phyloP scores from a whole-genome alignment of 2,888 invertebrate genomes.

The Dryococelus australis region DNA sequence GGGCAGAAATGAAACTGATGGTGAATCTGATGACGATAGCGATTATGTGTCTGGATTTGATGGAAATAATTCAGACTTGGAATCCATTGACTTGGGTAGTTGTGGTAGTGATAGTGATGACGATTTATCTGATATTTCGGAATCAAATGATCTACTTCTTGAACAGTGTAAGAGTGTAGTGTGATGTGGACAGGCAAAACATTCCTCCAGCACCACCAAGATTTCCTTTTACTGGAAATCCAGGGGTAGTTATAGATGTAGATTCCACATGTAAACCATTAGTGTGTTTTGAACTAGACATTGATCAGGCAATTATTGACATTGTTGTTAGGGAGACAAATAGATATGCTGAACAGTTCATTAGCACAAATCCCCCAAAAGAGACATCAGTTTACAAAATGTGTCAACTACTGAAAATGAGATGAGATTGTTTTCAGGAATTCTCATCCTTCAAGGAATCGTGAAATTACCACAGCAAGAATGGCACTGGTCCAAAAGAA shows the following conservation, averaged over 20 bases:
- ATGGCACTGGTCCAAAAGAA: constrained; percentile 4
- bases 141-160: no score
- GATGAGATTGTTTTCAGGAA: not conserved
- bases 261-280: not conserved
- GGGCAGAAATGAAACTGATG: no score
- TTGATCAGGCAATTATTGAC: constrained; percentile 8
- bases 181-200: no score
- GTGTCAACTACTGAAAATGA: not conserved
- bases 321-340: not conserved
- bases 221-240: no score
- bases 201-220: no score
- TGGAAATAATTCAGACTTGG: no score
- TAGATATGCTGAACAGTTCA: not conserved
- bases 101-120: no score
- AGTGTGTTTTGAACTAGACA: not conserved
- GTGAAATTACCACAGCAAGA: no score
- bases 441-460: not conserved
- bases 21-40: not conserved
- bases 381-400: not conserved
- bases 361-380: not conserved
- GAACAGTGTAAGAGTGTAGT: no score
- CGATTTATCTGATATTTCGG: no score
- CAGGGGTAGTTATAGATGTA: not conserved
- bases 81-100: no score
- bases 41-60: no score